Evolutionary conservation across 2,888 invertebrate genomes (phyloP).

Genomic region (Tribolium freemani): DNA sequence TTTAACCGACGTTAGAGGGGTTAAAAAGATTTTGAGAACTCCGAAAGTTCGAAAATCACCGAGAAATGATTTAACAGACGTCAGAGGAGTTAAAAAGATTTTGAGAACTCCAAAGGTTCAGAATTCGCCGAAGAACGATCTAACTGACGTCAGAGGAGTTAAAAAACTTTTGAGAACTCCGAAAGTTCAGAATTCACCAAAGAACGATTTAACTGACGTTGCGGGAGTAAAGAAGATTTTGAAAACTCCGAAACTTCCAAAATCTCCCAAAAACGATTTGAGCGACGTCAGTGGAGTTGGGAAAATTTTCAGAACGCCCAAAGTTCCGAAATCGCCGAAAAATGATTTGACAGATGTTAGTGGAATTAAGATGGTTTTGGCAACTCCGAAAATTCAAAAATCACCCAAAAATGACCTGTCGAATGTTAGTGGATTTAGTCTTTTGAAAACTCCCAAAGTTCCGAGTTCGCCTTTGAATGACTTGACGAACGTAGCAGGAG

Average conservation of each 20-base stretch:
- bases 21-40: slow-evolving; percentile 48
- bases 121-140: slow-evolving; percentile 45
- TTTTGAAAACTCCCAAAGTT: slow-evolving; percentile 48
- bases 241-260: slow-evolving; percentile 48
- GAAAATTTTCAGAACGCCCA: slow-evolving; percentile 46
- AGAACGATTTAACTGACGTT: slow-evolving; percentile 47
- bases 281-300: slow-evolving; percentile 40
- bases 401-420: slow-evolving; percentile 53
- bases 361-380: slow-evolving; percentile 54
- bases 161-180: slow-evolving; percentile 50
- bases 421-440: slow-evolving; percentile 48
- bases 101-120: slow-evolving; percentile 47
- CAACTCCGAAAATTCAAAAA: slow-evolving; percentile 50
- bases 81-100: slow-evolving; percentile 45
- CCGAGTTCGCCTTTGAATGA: slow-evolving; percentile 46
- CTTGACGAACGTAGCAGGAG: too few relatives aligned
- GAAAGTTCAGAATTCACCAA: slow-evolving; percentile 46
- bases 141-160: slow-evolving; percentile 39
- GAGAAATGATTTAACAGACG: slow-evolving; percentile 46
- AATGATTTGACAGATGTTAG: slow-evolving; percentile 60
- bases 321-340: slow-evolving; percentile 50
- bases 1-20: slow-evolving; percentile 40
- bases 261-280: slow-evolving; percentile 52
- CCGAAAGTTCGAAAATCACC: slow-evolving; percentile 46
- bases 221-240: slow-evolving; percentile 47